A percentile compares a stretch with the other conserved stretches of the same genome.
These are phyloP conservation scores for Brachyrhaphis roseni DNA, from an alignment of 2,797 vertebrate species.

Conservation along the genomic window DNA sequence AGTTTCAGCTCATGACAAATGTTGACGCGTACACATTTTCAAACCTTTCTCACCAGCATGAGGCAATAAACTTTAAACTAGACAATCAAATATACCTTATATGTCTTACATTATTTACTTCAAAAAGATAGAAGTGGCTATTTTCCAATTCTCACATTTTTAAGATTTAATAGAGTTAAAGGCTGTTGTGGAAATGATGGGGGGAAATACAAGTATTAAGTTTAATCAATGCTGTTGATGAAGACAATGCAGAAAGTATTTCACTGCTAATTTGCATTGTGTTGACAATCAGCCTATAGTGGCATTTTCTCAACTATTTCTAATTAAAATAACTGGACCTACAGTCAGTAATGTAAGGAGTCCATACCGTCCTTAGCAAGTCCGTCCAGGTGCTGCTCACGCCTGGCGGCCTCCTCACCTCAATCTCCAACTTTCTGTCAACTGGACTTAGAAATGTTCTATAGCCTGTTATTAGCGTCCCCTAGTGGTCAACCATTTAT, in stretches of 20 bases:
- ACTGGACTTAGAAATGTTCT: not conserved
- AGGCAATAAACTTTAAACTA: slow-evolving; percentile 42
- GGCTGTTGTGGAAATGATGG: slow-evolving; percentile 37
- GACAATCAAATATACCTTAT: slow-evolving; percentile 44
- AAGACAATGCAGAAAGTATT: not conserved
- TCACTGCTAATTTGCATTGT: not conserved
- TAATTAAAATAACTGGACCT: not conserved
- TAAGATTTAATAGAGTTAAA: slow-evolving; percentile 60
- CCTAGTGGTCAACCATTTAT: not conserved
- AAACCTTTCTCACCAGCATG: slow-evolving; percentile 13
- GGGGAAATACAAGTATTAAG: slow-evolving; percentile 31
- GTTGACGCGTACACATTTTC: slow-evolving; percentile 17
- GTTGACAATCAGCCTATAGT: not conserved
- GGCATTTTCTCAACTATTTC: not conserved
- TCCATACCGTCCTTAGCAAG: not conserved
- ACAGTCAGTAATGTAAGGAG: not conserved
- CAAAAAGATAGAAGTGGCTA: slow-evolving; percentile 39
- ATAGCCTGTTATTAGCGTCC: not conserved
- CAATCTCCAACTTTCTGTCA: not conserved
- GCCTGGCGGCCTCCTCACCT: not conserved
- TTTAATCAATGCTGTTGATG: not conserved
- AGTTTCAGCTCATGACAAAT: slow-evolving; percentile 10
- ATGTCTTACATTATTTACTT: slow-evolving; percentile 35
- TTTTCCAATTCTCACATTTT: slow-evolving; percentile 40
- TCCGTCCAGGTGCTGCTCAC: not conserved